These are phyloP conservation scores for Rhea americana DNA, from an alignment of 2,113 vertebrate species.

Conservation along the genomic window DNA sequence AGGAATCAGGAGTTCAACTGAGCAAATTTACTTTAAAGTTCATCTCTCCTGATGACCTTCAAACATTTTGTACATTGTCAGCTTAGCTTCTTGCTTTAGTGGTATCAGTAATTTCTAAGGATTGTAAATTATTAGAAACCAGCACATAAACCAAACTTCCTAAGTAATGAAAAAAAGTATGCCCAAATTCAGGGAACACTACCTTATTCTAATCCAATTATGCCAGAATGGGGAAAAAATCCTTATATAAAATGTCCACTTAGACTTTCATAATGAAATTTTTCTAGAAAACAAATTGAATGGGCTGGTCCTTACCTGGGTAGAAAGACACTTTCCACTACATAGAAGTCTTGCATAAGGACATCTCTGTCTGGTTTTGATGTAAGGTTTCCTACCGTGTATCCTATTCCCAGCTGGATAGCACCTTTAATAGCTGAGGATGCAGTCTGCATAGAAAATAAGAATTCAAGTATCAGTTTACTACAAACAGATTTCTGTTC, in stretches of 20 bases:
- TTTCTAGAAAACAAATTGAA: neutral
- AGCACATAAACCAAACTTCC: neutral
- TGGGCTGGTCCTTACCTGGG: constrained; percentile 84
- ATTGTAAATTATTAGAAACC: neutral
- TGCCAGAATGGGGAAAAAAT: neutral
- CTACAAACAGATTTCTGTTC: neutral
- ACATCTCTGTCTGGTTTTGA: constrained; percentile 96
- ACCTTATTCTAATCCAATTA: neutral
- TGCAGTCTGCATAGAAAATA: constrained; percentile 84
- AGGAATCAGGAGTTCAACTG: neutral
- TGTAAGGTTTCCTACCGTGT: constrained; percentile 93
- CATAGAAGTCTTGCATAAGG: constrained; percentile 98
- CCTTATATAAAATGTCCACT: neutral
- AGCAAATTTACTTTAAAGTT: neutral
- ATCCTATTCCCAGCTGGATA: constrained; percentile 95
- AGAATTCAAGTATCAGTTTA: constrained; percentile 34
- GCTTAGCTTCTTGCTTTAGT: neutral
- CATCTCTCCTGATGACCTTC: neutral
- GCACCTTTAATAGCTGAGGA: constrained; percentile 91
- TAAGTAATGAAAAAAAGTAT: neutral
- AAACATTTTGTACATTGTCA: neutral
- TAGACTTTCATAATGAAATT: neutral
- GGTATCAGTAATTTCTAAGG: neutral
- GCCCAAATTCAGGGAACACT: neutral
- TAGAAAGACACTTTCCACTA: constrained; percentile 94